Conservation (phyloP, 2,797 vertebrate genomes). For the Catostomus latipinnis region DNA sequence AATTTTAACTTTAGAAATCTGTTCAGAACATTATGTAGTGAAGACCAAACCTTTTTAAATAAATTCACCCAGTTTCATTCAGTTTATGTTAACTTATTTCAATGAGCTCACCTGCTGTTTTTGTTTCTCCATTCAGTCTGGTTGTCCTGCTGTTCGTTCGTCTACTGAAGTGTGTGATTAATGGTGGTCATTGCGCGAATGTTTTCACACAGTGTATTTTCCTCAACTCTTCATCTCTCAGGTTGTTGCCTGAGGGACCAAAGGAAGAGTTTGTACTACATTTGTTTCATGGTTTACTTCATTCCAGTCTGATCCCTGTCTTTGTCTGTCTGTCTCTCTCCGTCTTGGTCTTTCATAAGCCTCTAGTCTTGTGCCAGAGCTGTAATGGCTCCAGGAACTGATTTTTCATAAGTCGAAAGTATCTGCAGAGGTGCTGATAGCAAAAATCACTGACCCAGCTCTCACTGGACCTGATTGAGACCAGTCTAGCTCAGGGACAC, state of each 20-base stretch:
- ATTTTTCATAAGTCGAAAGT: slow-evolving; percentile 6
- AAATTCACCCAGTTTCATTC: not conserved
- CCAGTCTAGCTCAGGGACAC: not conserved
- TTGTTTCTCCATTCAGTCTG: slow-evolving; percentile 12
- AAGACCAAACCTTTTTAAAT: not conserved
- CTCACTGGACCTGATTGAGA: slow-evolving; percentile 14
- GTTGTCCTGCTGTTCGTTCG: slow-evolving; percentile 5
- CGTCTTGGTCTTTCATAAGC: slow-evolving; percentile 4
- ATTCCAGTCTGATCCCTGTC: slow-evolving; percentile 20
- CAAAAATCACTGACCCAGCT: not conserved
- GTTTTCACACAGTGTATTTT: not conserved
- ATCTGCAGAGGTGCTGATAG: slow-evolving; percentile 28
- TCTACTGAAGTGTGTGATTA: slow-evolving; percentile 29
- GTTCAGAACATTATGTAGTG: not conserved
- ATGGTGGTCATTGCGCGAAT: slow-evolving; percentile 32
- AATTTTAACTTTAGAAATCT: not conserved
- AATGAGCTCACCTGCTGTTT: slow-evolving; percentile 3
- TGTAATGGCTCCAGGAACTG: slow-evolving; percentile 13
- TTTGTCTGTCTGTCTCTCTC: slow-evolving; percentile 13
- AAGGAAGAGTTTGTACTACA: slow-evolving; percentile 12
- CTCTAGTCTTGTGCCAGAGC: not conserved
- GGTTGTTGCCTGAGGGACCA: not conserved
- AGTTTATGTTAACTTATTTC: not conserved
- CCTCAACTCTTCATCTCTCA: slow-evolving; percentile 13
- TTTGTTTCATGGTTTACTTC: slow-evolving; percentile 31